These are phyloP conservation scores for Drosophila bipectinata DNA, from an alignment of 1,140 invertebrate genomes.

Conservation along the genomic window DNA sequence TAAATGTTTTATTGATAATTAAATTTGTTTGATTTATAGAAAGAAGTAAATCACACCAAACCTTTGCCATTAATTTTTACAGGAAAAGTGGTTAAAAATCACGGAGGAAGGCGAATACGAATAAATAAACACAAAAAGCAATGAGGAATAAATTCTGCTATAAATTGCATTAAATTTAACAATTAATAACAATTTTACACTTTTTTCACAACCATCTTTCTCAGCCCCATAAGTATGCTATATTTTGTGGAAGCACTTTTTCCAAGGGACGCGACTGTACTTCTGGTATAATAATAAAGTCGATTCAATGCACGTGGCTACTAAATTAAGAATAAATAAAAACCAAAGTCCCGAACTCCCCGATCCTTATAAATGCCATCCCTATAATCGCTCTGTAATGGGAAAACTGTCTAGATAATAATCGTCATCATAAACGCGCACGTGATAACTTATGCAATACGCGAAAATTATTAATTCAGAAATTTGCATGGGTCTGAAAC, in stretches of 20 bases:
- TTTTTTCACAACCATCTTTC: not conserved
- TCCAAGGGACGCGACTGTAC: constrained; percentile 10
- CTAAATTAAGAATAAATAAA: constrained; percentile 44
- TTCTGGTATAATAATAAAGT: constrained; percentile 1
- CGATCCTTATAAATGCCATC: constrained; percentile 30
- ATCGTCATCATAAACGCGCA: constrained; percentile 51
- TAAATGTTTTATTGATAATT: not conserved
- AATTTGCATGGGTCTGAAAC: constrained; percentile 61
- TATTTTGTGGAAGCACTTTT: not conserved
- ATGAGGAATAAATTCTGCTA: not conserved
- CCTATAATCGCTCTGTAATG: constrained; percentile 40
- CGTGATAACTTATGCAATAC: constrained; percentile 67
- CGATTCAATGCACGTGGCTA: constrained; percentile 23
- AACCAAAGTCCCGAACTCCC: constrained; percentile 1
- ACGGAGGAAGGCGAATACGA: not conserved
- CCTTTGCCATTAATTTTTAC: not conserved
- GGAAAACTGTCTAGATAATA: constrained; percentile 35
- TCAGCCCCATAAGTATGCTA: constrained; percentile 21
- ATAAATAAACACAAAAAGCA: not conserved
- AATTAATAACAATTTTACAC: not conserved
- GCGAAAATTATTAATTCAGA: constrained; percentile 54
- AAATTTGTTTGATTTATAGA: not conserved
- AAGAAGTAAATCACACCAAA: not conserved
- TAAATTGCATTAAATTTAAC: not conserved
- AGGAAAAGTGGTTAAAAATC: not conserved